phyloP scores from a whole-genome alignment of 2,113 vertebrate species.

The Myrmophylax atrothorax region DNA sequence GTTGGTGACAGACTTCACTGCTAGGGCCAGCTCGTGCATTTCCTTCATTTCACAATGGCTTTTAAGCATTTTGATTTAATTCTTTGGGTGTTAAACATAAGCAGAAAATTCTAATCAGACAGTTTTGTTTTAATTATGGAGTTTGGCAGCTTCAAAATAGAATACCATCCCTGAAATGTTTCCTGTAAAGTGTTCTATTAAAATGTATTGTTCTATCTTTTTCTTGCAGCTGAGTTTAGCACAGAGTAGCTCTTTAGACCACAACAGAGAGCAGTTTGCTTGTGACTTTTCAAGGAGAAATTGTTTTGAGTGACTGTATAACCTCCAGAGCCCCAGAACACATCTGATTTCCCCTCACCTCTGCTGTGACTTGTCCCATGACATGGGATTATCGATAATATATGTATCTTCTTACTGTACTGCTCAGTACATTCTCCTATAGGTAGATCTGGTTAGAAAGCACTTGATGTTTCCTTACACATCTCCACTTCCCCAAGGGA shows the following conservation, averaged over 20 bases:
- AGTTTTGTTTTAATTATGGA: constrained; percentile 63
- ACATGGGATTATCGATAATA: constrained; percentile 52
- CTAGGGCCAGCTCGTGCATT: constrained; percentile 36
- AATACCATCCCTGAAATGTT: background rate
- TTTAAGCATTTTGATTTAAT: constrained; percentile 70
- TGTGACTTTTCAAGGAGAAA: constrained; percentile 20
- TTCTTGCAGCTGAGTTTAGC: background rate
- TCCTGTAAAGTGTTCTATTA: background rate
- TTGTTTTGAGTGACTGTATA: background rate
- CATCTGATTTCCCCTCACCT: constrained; percentile 68
- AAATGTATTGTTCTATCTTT: background rate
- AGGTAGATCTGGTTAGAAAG: constrained; percentile 46
- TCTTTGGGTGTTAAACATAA: constrained; percentile 57
- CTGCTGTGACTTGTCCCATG: constrained; percentile 49
- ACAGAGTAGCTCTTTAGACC: background rate
- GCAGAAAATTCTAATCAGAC: constrained; percentile 44
- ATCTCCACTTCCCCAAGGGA: constrained; percentile 69
- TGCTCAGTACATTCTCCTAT: constrained; percentile 36
- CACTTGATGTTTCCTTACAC: constrained; percentile 67
- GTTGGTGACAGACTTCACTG: constrained; percentile 68
- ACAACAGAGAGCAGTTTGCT: background rate
- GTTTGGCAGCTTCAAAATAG: constrained; percentile 15
- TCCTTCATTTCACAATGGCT: constrained; percentile 58
- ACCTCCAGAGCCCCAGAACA: constrained; percentile 51
- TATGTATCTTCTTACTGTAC: constrained; percentile 64